Percentiles rank a stretch among this genome's conserved stretches.
phyloP scores from a whole-genome alignment of 1,140 invertebrate genomes.

The Trissolcus basalis region DNA sequence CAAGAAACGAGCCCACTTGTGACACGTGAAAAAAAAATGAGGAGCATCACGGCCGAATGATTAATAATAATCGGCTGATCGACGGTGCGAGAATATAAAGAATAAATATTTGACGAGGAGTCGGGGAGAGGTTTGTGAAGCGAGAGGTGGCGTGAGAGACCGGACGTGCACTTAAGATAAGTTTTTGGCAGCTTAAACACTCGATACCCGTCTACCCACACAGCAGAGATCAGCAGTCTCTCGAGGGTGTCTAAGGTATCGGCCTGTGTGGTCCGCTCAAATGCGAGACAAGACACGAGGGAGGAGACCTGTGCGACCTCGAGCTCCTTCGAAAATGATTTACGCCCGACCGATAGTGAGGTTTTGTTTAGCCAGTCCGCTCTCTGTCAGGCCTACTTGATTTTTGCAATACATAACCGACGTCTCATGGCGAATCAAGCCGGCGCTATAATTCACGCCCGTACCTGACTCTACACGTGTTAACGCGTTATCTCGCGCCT shows the following conservation, averaged over 20 bases:
- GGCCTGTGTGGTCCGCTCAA: constrained; percentile 65
- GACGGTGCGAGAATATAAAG: background rate
- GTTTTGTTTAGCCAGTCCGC: constrained; percentile 64
- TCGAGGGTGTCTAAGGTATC: constrained; percentile 57
- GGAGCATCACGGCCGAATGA: no score
- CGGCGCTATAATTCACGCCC: constrained; percentile 48
- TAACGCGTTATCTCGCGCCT: constrained; percentile 14
- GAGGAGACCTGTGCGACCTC: constrained; percentile 41
- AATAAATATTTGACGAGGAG: constrained; percentile 1
- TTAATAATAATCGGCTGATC: no score
- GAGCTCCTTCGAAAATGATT: constrained; percentile 63
- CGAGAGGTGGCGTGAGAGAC: constrained; percentile 20
- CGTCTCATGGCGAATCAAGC: constrained; percentile 52
- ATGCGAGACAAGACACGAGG: constrained; percentile 42
- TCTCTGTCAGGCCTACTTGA: constrained; percentile 61
- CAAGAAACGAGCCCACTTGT: no score
- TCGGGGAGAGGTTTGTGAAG: background rate
- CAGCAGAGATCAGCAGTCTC: constrained; percentile 13
- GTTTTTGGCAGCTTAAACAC: constrained; percentile 62
- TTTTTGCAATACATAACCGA: constrained; percentile 64
- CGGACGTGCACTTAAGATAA: constrained; percentile 62
- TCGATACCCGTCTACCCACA: constrained; percentile 63
- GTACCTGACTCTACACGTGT: constrained; percentile 38
- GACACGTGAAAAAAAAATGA: no score
- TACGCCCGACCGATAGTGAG: constrained; percentile 63